phyloP scores from a whole-genome alignment of 2,113 vertebrate genomes.

The Anoura caudifer region DNA sequence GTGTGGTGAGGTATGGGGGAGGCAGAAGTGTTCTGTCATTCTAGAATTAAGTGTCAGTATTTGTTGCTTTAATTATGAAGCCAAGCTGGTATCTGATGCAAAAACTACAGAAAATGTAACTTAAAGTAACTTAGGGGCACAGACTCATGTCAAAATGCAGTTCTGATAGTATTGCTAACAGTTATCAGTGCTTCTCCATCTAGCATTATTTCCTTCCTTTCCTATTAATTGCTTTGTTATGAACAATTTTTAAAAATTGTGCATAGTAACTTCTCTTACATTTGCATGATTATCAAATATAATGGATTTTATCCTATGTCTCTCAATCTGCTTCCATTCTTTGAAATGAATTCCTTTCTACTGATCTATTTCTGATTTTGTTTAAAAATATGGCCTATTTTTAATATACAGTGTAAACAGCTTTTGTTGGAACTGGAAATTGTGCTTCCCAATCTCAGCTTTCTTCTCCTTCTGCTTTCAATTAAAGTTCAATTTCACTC shows the following conservation, averaged over 20 bases:
- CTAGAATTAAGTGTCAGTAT: not conserved
- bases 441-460: not conserved
- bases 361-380: slow-evolving; percentile 16
- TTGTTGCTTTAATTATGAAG: slow-evolving; percentile 1
- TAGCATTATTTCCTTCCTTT: not conserved
- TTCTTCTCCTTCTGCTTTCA: slow-evolving; percentile 59
- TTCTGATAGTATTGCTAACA: not conserved
- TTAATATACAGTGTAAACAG: slow-evolving; percentile 7
- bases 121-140: not conserved
- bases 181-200: not conserved
- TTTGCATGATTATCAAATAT: not conserved
- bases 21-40: not conserved
- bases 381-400: slow-evolving; percentile 32
- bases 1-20: not conserved
- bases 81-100: not conserved
- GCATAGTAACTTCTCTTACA: not conserved
- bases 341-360: slow-evolving; percentile 13
- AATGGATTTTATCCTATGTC: not conserved
- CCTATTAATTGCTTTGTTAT: not conserved
- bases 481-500: slow-evolving; percentile 46
- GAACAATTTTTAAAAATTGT: not conserved
- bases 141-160: not conserved
- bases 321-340: not conserved
- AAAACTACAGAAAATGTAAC: not conserved
- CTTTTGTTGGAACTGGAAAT: slow-evolving; percentile 36